These are phyloP conservation scores for Noctua janthe DNA, from an alignment of 2,888 invertebrate species.

Conservation along the genomic window DNA sequence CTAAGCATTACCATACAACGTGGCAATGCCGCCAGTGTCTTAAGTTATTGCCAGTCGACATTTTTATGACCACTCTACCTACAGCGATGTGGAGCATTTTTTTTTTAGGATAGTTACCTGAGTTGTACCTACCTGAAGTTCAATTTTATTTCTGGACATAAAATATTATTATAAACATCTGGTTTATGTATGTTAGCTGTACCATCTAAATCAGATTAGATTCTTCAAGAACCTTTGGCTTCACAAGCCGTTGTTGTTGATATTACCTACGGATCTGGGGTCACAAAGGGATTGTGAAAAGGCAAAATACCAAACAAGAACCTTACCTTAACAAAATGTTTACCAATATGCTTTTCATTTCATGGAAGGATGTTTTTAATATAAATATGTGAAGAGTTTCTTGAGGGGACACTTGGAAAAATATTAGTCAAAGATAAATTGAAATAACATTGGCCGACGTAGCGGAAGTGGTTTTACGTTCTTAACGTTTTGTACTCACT, in stretches of 20 bases:
- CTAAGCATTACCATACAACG: too few relatives aligned
- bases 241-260: slow-evolving; percentile 3
- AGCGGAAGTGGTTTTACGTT: neutral
- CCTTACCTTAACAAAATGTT: slow-evolving; percentile 16
- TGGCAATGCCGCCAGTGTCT: too few relatives aligned
- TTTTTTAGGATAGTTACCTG: too few relatives aligned
- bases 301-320: slow-evolving; percentile 12
- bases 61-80: too few relatives aligned
- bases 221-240: slow-evolving; percentile 8
- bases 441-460: slow-evolving; percentile 14
- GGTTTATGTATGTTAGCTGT: neutral
- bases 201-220: neutral
- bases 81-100: too few relatives aligned
- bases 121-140: neutral
- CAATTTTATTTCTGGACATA: neutral
- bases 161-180: neutral
- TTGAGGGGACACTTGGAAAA: neutral
- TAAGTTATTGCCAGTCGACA: too few relatives aligned
- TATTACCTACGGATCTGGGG: neutral
- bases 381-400: slow-evolving; percentile 21
- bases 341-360: slow-evolving; percentile 4
- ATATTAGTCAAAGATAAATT: slow-evolving; percentile 11
- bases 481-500: neutral
- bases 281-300: slow-evolving; percentile 23
- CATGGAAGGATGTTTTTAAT: slow-evolving; percentile 9